A percentile compares a stretch with the other conserved stretches of the same genome.
Conservation (phyloP, 2,888 invertebrate species). For the Lasius platythorax region DNA sequence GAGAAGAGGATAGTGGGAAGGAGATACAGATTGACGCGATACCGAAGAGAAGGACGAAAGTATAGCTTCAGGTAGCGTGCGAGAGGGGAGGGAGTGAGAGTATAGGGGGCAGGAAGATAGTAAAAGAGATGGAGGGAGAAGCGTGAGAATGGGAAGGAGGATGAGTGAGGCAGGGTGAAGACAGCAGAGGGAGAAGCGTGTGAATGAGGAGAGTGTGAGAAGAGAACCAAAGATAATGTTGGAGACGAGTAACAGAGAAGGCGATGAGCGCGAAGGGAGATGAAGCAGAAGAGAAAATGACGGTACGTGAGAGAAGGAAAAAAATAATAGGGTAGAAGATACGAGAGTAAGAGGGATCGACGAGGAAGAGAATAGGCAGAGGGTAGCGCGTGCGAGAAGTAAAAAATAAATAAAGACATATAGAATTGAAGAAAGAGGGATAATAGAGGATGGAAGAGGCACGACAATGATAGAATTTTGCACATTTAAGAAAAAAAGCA, state of each 20-base stretch:
- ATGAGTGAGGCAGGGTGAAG: slow-evolving; percentile 25
- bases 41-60: slow-evolving; percentile 22
- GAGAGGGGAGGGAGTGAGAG: slow-evolving; percentile 24
- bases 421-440: background rate
- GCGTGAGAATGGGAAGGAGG: slow-evolving; percentile 52
- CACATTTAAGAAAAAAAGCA: background rate
- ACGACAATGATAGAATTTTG: background rate
- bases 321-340: slow-evolving; percentile 22
- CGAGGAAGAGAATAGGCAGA: slow-evolving; percentile 31
- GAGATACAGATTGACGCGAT: slow-evolving; percentile 38
- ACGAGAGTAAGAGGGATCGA: background rate
- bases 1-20: slow-evolving; percentile 39
- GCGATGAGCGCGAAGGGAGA: slow-evolving; percentile 14
- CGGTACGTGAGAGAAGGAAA: background rate
- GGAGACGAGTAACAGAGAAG: slow-evolving; percentile 15
- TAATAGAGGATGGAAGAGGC: background rate
- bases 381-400: slow-evolving; percentile 38
- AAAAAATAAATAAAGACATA: slow-evolving; percentile 7
- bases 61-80: slow-evolving; percentile 15
- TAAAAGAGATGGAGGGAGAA: slow-evolving; percentile 21
- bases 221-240: slow-evolving; percentile 27
- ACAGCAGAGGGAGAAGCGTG: slow-evolving; percentile 33
- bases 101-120: background rate
- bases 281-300: slow-evolving; percentile 34
- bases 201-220: slow-evolving; percentile 39